Percentiles rank a stretch among this genome's conserved stretches.
Evolutionary conservation across 2,113 vertebrate species (phyloP).

Genomic region (Isurus oxyrinchus): DNA sequence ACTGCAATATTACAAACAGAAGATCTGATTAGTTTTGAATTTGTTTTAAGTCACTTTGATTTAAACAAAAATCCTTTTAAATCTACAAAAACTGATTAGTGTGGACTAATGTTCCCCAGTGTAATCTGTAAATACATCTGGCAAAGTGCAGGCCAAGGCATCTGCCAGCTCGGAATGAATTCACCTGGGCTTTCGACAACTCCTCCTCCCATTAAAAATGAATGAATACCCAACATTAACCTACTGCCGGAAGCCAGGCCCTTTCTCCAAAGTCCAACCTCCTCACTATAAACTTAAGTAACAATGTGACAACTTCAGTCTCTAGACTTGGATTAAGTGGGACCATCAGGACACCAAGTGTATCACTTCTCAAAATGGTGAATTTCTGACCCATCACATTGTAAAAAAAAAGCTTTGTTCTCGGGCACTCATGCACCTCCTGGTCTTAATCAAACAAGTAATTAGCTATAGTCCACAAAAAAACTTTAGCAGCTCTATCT

Average conservation of each 20-base stretch:
- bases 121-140: slow-evolving; percentile 47
- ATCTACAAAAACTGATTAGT: slow-evolving; percentile 52
- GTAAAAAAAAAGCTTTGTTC: too few species aligned
- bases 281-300: neutral
- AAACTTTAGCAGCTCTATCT: too few species aligned
- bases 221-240: too few species aligned
- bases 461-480: neutral
- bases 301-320: neutral
- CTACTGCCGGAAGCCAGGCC: neutral
- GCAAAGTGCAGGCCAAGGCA: slow-evolving; percentile 25
- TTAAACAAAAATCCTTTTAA: slow-evolving; percentile 62
- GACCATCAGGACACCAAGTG: neutral
- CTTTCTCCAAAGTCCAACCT: neutral
- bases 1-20: neutral
- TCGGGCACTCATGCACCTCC: neutral
- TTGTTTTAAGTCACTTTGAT: slow-evolving; percentile 49
- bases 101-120: slow-evolving; percentile 50
- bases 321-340: neutral
- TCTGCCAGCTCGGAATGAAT: neutral
- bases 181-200: neutral
- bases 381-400: neutral
- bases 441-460: neutral
- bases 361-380: neutral
- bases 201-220: neutral
- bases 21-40: slow-evolving; percentile 41